phyloP scores from a whole-genome alignment of 2,797 vertebrate species.

The Pseudochirops corinnae region DNA sequence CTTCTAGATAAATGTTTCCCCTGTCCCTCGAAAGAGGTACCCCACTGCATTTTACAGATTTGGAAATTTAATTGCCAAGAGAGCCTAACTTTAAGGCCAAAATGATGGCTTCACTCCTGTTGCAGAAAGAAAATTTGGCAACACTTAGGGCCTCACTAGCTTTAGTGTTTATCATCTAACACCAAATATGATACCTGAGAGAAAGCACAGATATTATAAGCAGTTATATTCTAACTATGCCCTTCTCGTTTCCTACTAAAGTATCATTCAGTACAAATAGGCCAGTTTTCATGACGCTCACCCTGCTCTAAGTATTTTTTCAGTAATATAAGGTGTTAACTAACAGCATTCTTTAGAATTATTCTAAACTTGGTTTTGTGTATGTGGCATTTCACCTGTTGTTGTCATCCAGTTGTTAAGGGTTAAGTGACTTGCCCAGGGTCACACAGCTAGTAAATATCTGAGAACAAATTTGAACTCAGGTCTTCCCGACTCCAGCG shows the following conservation, averaged over 20 bases:
- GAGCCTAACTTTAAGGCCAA: not conserved
- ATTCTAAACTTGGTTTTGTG: not conserved
- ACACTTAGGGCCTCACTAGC: not conserved
- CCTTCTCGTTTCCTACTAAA: not conserved
- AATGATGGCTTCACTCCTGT: not conserved
- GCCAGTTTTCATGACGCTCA: not conserved
- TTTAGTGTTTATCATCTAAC: not conserved
- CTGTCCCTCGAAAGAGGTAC: not conserved
- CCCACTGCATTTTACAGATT: not conserved
- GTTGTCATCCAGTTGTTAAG: not conserved
- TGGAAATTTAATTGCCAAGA: constrained; percentile 19
- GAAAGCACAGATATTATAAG: not conserved
- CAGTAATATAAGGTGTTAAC: not conserved
- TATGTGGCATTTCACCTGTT: not conserved
- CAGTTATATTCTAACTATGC: not conserved
- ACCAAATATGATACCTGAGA: not conserved
- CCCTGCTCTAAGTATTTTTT: not conserved
- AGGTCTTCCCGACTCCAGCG: not conserved
- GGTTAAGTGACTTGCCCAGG: not conserved
- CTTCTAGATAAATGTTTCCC: not conserved
- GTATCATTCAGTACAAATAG: not conserved
- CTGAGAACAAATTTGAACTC: not conserved
- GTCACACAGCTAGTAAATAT: not conserved
- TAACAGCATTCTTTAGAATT: not conserved
- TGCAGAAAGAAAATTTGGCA: not conserved